Conservation (phyloP, 2,888 invertebrate genomes). For the Eretmocerus hayati region DNA sequence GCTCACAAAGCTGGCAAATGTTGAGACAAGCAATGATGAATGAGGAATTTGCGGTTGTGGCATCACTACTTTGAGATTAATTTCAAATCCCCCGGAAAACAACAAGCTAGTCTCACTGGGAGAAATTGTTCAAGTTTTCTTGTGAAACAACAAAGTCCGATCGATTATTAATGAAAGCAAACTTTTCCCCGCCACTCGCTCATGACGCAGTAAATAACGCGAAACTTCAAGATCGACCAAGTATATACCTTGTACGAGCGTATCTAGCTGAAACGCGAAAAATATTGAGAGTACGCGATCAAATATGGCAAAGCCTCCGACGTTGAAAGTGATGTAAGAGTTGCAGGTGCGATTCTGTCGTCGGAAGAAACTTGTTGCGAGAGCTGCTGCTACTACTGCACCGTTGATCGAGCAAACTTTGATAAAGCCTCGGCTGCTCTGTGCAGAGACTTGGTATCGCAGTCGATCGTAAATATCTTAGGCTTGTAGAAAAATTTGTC, state of each 20-base stretch:
- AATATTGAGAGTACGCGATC: too few species aligned
- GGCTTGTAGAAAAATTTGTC: too few species aligned
- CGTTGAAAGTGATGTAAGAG: conserved; percentile 8
- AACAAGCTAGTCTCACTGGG: conserved; percentile 31
- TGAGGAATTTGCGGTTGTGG: conserved; percentile 28
- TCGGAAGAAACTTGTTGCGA: conserved; percentile 2
- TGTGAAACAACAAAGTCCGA: conserved; percentile 25
- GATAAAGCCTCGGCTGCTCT: conserved; percentile 3
- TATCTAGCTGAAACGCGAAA: too few species aligned
- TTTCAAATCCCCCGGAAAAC: conserved; percentile 38
- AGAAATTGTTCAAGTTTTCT: conserved; percentile 32
- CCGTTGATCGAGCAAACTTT: conserved; percentile 13
- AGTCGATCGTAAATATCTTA: not conserved
- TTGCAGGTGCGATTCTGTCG: conserved; percentile 5
- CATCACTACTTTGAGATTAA: conserved; percentile 29
- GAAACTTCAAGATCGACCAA: too few species aligned
- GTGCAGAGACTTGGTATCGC: too few species aligned
- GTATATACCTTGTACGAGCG: too few species aligned
- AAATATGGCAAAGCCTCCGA: not conserved
- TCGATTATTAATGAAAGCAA: conserved; percentile 41
- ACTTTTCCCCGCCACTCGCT: conserved; percentile 7
- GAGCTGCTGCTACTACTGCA: not conserved
- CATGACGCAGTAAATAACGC: not conserved
- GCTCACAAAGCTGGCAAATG: too few species aligned
- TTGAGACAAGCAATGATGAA: not conserved